Conservation (phyloP, 2,888 invertebrate genomes). For the Pilophorus perplexus region DNA sequence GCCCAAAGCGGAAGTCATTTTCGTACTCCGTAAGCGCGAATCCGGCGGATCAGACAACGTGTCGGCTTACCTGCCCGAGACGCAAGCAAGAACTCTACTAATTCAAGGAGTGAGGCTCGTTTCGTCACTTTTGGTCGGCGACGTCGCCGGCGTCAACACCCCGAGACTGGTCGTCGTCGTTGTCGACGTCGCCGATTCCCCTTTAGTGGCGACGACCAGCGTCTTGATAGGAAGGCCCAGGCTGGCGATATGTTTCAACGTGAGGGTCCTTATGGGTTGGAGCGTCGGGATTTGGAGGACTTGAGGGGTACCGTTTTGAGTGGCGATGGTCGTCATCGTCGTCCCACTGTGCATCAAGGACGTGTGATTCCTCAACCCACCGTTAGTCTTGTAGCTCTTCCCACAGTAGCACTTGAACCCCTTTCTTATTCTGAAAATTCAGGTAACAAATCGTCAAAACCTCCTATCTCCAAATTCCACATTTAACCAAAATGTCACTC, state of each 20-base stretch:
- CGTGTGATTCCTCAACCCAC: conserved; percentile 73
- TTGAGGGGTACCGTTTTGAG: conserved; percentile 49
- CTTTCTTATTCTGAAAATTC: conserved; percentile 65
- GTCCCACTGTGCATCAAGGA: conserved; percentile 53
- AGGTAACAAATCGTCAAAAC: not conserved
- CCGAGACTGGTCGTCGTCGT: conserved; percentile 45
- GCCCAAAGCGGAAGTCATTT: too few relatives aligned
- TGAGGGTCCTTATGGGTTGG: conserved; percentile 50
- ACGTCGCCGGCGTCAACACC: conserved; percentile 47
- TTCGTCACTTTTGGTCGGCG: conserved; percentile 45
- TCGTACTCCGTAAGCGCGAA: too few relatives aligned
- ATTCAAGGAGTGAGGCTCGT: too few relatives aligned
- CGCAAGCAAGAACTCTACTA: not conserved
- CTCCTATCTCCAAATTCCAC: too few relatives aligned
- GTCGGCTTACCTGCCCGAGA: not conserved
- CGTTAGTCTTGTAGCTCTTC: conserved; percentile 79
- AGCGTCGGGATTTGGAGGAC: conserved; percentile 49
- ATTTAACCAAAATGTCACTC: conserved; percentile 54
- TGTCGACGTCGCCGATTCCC: conserved; percentile 39
- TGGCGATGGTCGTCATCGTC: conserved; percentile 50
- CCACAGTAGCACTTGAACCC: conserved; percentile 80
- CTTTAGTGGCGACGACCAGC: conserved; percentile 49
- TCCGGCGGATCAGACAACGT: not conserved
- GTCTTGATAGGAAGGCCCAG: conserved; percentile 51
- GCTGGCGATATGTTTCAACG: conserved; percentile 50